These are phyloP conservation scores for Tetanocera ferruginea DNA, from an alignment of 2,888 invertebrate species.

Conservation along the genomic window DNA sequence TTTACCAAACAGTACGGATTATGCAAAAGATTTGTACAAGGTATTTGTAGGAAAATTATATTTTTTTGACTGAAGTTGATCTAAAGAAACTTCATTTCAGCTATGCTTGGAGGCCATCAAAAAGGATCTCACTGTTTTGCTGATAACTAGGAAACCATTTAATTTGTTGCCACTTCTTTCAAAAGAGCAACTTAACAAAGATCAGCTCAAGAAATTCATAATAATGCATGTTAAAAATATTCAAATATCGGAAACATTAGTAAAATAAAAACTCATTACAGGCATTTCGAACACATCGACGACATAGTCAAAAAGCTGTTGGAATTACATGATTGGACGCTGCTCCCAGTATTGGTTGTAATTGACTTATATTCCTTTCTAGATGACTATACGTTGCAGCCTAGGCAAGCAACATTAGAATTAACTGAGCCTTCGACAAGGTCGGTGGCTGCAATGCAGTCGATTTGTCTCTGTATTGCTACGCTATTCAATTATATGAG, in stretches of 20 bases:
- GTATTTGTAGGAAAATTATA: conserved; percentile 12
- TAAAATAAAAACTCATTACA: neutral
- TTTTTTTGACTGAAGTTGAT: neutral
- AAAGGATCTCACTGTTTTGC: conserved; percentile 36
- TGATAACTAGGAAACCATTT: conserved; percentile 36
- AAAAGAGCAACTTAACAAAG: conserved; percentile 41
- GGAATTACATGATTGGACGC: conserved; percentile 48
- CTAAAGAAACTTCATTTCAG: conserved; percentile 41
- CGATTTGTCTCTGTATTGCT: conserved; percentile 41
- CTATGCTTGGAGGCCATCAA: conserved; percentile 50
- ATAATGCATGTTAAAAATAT: conserved; percentile 43
- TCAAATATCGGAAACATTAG: no score
- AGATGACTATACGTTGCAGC: neutral
- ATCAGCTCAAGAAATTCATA: conserved; percentile 48
- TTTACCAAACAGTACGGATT: conserved; percentile 4
- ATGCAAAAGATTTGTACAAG: conserved; percentile 40
- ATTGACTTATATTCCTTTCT: conserved; percentile 52
- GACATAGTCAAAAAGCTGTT: conserved; percentile 52
- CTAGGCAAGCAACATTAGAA: neutral
- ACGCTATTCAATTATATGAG: conserved; percentile 44
- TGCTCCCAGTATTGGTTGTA: conserved; percentile 52
- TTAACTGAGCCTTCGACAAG: neutral
- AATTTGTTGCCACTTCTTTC: conserved; percentile 40
- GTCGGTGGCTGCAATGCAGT: conserved; percentile 13
- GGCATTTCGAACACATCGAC: conserved; percentile 51